Conservation (phyloP, 2,888 invertebrate species). For the Tinea semifulvella region DNA sequence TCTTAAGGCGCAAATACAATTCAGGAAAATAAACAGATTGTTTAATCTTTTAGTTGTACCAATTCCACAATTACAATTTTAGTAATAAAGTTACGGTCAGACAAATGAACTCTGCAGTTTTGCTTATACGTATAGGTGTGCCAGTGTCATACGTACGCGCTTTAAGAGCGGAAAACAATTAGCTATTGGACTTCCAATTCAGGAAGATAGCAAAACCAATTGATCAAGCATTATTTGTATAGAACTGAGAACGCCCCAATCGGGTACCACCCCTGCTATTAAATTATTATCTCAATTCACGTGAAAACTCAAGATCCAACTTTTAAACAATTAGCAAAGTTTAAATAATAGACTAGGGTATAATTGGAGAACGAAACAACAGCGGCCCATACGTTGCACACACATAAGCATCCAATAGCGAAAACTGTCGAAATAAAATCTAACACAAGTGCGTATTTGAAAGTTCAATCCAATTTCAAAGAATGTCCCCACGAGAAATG, state of each 20-base stretch:
- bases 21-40: too few species aligned
- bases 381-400: background rate
- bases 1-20: too few species aligned
- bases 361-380: background rate
- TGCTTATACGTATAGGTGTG: too few species aligned
- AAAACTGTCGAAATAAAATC: slow-evolving; percentile 7
- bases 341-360: slow-evolving; percentile 16
- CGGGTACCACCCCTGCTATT: slow-evolving; percentile 40
- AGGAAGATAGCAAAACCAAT: slow-evolving; percentile 3
- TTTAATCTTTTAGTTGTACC: too few species aligned
- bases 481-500: slow-evolving; percentile 54
- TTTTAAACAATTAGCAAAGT: slow-evolving; percentile 44
- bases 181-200: too few species aligned
- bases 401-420: background rate
- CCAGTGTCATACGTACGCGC: too few species aligned
- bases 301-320: slow-evolving; percentile 33
- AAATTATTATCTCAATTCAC: slow-evolving; percentile 42
- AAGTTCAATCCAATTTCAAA: slow-evolving; percentile 60
- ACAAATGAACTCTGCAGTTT: too few species aligned
- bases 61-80: too few species aligned
- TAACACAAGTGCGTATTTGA: slow-evolving; percentile 37
- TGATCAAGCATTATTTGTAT: background rate
- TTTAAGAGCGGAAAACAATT: too few species aligned
- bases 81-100: too few species aligned
- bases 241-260: slow-evolving; percentile 18